Percentiles rank a stretch among this genome's conserved stretches.
Conservation (phyloP, 2,888 invertebrate genomes). For the Formica aserva region DNA sequence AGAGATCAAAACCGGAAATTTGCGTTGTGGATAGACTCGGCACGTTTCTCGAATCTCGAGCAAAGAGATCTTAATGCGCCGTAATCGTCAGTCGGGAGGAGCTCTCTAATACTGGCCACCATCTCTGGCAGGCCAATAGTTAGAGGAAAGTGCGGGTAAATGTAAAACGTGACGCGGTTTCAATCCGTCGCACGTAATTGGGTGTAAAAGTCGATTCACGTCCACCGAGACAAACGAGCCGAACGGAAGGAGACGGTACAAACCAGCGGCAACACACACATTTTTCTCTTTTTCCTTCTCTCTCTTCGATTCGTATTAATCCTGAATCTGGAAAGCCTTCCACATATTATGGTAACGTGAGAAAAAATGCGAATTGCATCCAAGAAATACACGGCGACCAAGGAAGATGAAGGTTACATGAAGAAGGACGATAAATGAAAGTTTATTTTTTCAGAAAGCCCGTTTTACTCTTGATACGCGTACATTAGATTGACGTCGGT, state of each 20-base stretch:
- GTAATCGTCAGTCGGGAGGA: constrained; percentile 62
- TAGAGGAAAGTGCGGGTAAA: constrained; percentile 75
- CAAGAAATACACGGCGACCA: neutral
- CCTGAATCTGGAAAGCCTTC: constrained; percentile 21
- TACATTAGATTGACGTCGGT: constrained; percentile 36
- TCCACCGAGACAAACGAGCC: constrained; percentile 48
- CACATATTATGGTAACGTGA: neutral
- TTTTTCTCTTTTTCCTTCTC: constrained; percentile 2
- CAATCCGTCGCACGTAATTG: constrained; percentile 66
- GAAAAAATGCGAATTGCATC: constrained; percentile 35
- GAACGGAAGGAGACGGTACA: constrained; percentile 31
- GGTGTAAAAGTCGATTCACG: constrained; percentile 61
- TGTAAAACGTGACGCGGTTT: constrained; percentile 69
- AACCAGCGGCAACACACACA: constrained; percentile 13
- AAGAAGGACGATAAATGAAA: constrained; percentile 44
- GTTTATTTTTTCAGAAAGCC: constrained; percentile 41
- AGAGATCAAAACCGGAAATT: constrained; percentile 25
- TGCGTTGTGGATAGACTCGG: constrained; percentile 1
- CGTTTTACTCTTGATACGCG: constrained; percentile 32
- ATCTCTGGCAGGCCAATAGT: constrained; percentile 58
- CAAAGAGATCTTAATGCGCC: constrained; percentile 54
- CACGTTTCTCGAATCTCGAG: constrained; percentile 59
- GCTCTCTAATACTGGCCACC: constrained; percentile 59
- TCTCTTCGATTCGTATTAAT: neutral
- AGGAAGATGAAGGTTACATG: constrained; percentile 1